These are phyloP conservation scores for Deilephila porcellus DNA, from an alignment of 2,888 invertebrate genomes.

Conservation along the genomic window DNA sequence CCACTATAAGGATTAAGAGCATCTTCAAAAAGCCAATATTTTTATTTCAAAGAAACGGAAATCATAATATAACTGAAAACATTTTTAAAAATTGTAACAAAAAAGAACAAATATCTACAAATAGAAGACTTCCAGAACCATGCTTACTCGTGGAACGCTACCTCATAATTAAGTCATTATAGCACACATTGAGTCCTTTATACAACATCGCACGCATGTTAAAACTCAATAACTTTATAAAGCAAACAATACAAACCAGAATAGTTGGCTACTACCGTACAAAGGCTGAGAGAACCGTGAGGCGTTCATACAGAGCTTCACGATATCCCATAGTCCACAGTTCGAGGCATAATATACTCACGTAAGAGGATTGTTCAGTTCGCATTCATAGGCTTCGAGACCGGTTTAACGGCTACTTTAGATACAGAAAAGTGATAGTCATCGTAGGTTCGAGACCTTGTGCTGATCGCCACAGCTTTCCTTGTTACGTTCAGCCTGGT, in stretches of 20 bases:
- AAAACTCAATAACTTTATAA: background rate
- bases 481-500: slow-evolving; percentile 34
- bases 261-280: background rate
- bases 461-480: slow-evolving; percentile 45
- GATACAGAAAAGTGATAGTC: slow-evolving; percentile 71
- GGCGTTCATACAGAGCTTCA: background rate
- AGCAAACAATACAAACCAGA: background rate
- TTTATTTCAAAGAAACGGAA: no score
- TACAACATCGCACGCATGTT: background rate
- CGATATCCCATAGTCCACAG: background rate
- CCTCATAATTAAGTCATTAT: background rate
- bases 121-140: no score
- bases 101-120: no score
- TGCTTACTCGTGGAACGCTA: no score
- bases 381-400: slow-evolving; percentile 54
- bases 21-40: no score
- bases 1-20: no score
- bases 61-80: no score
- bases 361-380: slow-evolving; percentile 44
- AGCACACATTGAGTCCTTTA: background rate
- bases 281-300: slow-evolving; percentile 1
- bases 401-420: slow-evolving; percentile 64
- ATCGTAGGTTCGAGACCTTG: slow-evolving; percentile 59
- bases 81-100: no score
- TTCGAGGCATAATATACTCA: background rate